Evolutionary conservation across 2,113 vertebrate genomes (phyloP).

Genomic region (Penelope pileata): DNA sequence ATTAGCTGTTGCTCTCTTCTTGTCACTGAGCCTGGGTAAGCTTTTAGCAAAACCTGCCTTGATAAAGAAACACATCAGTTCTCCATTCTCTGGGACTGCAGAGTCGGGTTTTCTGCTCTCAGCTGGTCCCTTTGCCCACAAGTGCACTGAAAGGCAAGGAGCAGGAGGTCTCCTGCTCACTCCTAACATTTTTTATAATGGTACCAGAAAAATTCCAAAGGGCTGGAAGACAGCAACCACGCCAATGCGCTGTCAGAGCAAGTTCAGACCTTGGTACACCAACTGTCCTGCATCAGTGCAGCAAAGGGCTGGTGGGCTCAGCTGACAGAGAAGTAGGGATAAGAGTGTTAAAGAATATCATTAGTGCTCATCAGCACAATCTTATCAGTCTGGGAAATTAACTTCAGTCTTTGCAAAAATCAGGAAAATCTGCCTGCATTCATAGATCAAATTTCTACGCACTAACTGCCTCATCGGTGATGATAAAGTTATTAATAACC

Average conservation of each 20-base stretch:
- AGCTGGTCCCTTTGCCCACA: neutral
- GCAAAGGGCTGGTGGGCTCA: neutral
- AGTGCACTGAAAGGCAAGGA: neutral
- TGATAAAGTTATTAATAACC: neutral
- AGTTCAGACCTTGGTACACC: neutral
- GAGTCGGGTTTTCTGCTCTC: neutral
- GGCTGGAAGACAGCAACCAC: neutral
- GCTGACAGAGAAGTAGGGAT: neutral
- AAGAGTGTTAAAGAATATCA: neutral
- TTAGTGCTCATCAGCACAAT: neutral
- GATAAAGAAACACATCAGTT: neutral
- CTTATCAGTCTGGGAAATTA: neutral
- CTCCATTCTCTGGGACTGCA: neutral
- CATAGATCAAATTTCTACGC: neutral
- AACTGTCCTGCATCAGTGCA: neutral
- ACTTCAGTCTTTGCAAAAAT: neutral
- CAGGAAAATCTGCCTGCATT: neutral
- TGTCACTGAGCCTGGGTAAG: neutral
- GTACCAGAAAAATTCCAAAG: neutral
- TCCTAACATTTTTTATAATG: neutral
- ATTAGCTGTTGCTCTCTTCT: neutral
- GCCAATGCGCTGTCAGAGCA: accelerated
- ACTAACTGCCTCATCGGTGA: neutral
- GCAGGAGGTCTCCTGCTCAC: neutral
- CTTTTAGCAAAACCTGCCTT: neutral